Evolutionary conservation across 2,797 vertebrate species (phyloP), one percentile per base, ranked within the genome.

Genomic region (Peromyscus eremicus): DNA sequence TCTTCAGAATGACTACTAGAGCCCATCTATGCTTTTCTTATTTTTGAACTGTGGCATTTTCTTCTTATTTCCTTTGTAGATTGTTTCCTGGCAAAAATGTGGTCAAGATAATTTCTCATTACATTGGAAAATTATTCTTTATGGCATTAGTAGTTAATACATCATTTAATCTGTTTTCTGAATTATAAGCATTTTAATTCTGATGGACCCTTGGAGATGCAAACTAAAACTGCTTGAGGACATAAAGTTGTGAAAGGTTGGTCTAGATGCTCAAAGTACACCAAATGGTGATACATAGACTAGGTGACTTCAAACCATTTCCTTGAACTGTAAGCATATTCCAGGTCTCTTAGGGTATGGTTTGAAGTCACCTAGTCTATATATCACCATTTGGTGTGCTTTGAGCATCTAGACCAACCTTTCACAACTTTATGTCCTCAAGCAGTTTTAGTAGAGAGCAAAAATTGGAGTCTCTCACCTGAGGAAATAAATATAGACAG

Each of bases 131-230:
- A 89, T 83, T 40, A 87, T 19, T 64, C 66, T 43, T 62, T 60
- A 87, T 34, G 32, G 12, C 19, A 80, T 95, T 81, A 75, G n/a
- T n/a, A 43, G 68, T 83, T 87, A 83, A 80, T 79, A 60, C 16
- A 32, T 80, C 40, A 79, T 70, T 92, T 79, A 71, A 89, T 89
- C 37, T 93, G 25, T 52, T 93, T 96, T 73, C 68, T 93, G 25
- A 93, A 86, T 77, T 87, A 93, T n/a, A 71, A 73, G 21, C 43
- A 91, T 60, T 92, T 92, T 46, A 75, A 76, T 80, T 76, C 6
- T 62, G 23, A 75, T 60, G 17, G 27, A 10, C 27, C 68, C 13
- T 9, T 49, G 46, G 19, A 92, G 70, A 21, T 66, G 0, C 34
- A 86, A 94, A 92, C 71, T n/a, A n/a, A n/a, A n/a, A n/a, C n/a